phyloP scores from a whole-genome alignment of 2,113 vertebrate species.

The Myxocyprinus asiaticus region DNA sequence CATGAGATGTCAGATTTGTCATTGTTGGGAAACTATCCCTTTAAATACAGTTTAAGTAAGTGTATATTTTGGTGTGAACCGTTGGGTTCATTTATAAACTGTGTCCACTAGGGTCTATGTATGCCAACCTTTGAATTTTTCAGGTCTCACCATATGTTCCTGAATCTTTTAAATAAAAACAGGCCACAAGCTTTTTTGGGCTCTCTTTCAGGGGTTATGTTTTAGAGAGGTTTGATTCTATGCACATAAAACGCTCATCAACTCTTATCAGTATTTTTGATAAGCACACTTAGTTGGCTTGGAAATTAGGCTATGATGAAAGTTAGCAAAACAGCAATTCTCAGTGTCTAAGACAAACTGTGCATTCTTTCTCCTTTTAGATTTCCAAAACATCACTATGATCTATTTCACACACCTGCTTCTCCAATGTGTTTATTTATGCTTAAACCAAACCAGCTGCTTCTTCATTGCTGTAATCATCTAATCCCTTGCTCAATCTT shows the following conservation, averaged over 20 bases:
- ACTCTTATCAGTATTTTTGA: too few species aligned
- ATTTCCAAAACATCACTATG: constrained; percentile 13
- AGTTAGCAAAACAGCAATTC: too few species aligned
- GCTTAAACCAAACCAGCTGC: constrained; percentile 27
- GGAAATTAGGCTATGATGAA: too few species aligned
- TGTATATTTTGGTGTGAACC: background rate
- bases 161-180: background rate
- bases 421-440: constrained; percentile 23
- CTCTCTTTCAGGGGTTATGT: background rate
- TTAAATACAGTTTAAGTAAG: background rate
- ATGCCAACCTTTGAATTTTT: constrained; percentile 3
- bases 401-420: constrained; percentile 35
- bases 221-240: too few species aligned
- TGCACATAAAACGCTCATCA: too few species aligned
- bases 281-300: too few species aligned
- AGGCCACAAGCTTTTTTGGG: background rate
- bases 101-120: background rate
- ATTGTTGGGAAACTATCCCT: background rate
- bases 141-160: constrained; percentile 21
- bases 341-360: too few species aligned
- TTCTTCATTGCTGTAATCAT: constrained; percentile 11
- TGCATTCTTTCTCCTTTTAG: background rate
- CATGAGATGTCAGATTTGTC: background rate
- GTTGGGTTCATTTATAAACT: constrained; percentile 9
- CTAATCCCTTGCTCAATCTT: constrained; percentile 24